Evolutionary conservation across 2,888 invertebrate species (phyloP), one percentile per base, ranked within the genome.

Genomic region (Sinohyriopsis cumingii): DNA sequence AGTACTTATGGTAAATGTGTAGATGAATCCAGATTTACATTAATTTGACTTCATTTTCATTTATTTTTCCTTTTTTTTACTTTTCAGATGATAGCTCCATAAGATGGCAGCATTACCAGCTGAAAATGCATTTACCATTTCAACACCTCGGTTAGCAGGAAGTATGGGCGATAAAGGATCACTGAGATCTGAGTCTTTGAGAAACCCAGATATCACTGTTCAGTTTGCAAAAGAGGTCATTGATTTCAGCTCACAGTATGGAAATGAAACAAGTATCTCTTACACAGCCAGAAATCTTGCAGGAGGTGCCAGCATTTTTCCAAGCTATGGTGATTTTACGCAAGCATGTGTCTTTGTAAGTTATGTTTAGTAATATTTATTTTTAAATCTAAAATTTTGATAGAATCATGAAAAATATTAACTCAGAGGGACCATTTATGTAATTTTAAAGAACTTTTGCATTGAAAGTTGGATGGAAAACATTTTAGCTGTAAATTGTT

Each of bases 271-370:
- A 75, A 95, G 95, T 91, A 94, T 95, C 87, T 96, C 95, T 0
- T 97, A 97, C 87, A 94, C 95, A 5, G 96, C 96, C 7, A 93
- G 94, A 67, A 97, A 97, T 91, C 92, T 97, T 70, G 93, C 94
- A 66, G 96, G 96, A 15, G 70, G 75, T 59, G 94, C 94, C 82
- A 94, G 93, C 45, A 95, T 95, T 89, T 97, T 94, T 91, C 97
- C 97, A 0, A 93, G 93, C 76, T 96, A 96, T 90, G 97, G 97
- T 24, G 97, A 97, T 89, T 96, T 95, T 91, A 95, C 96, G 94
- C 86, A 96, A 90, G 94, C 96, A 20, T 97, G 95, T 91, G 95
- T 95, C 71, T 94, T 96, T 94, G 97, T 96, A 91, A 92, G 92
- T 84, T 24, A 12, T 57, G 18, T 19, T 53, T 57, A 18, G 9